Base-by-base conservation (phyloP, 92 coral and sea anemone genomes). In the Porites divaricata region DNA sequence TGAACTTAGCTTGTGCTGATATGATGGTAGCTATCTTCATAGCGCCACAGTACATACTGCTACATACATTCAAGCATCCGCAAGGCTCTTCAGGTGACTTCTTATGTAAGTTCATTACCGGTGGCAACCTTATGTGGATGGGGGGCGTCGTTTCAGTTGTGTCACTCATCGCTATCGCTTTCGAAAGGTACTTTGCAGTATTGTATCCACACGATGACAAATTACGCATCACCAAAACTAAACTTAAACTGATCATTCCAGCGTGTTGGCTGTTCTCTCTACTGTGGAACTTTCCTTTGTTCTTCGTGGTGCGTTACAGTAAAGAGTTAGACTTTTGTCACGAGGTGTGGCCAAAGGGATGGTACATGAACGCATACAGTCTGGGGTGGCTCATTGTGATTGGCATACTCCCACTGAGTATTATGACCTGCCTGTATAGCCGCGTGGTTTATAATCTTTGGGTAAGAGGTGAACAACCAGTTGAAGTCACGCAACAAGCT, bases 141-240 rank as follows among this genome's bases (percentile, higher is more conserved):
- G 79, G 86, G 49, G 86, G 86, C 78, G 71, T 81, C 41, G 86
- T 71, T 17, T 81, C 86, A 7, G 86, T 81, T 6, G 78, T 81
- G 57, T 70, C 79, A 20, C 86, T 81, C 23, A 61, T 81, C 24
- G 86, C 78, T 56, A 61, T 81, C 41, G 86, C 86, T 17, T 59
- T 81, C 59, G 86, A 81, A 58, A 71, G 86, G 24, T 81, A 81
- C 58, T 71, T 70, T 71, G 86, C 86, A 0, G 86, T 81, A 23
- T 35, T 70, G 20, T 81, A 41, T 51, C 86, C 86, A 1, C 78
- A 81, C 67, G 63, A 81, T 19, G 78, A 81, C 23, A 81, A 81
- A 25, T 35, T 69, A 41, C 86, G 86, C 59, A 71, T 81, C 21
- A 56, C 86, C 12, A 81, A 81, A 45, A 49, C 70, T 21, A 81